Evolutionary conservation across 2,888 invertebrate species (phyloP).

Genomic region (Xestoiulus laeticollis): DNA sequence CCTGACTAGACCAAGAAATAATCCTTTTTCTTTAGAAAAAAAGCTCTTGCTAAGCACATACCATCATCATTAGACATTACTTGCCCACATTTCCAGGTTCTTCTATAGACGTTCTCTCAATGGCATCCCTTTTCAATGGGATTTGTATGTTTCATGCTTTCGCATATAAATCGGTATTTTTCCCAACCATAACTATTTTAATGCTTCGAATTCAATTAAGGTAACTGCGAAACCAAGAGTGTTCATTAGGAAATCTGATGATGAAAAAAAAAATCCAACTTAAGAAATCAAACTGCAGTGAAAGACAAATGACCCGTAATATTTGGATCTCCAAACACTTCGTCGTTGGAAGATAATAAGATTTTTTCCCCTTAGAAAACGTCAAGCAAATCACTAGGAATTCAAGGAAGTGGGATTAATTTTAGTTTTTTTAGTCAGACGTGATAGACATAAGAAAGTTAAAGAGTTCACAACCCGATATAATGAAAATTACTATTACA

Average conservation of each 20-base stretch:
- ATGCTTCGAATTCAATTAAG: constrained; percentile 43
- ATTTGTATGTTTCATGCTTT: constrained; percentile 32
- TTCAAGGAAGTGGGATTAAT: neutral
- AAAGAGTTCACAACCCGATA: neutral
- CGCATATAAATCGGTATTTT: constrained; percentile 40
- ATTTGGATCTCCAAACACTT: neutral
- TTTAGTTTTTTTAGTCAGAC: neutral
- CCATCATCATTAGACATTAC: constrained; percentile 29
- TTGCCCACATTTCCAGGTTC: constrained; percentile 30
- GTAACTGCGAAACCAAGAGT: constrained; percentile 38
- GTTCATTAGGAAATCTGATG: constrained; percentile 28
- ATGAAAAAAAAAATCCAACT: constrained; percentile 1
- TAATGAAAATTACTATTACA: neutral
- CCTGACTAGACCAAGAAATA: constrained; percentile 24
- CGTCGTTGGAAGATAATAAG: neutral
- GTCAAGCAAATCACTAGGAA: neutral
- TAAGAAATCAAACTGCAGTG: neutral
- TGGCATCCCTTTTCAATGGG: neutral
- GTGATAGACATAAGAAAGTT: neutral
- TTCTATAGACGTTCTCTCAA: neutral
- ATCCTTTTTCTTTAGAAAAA: constrained; percentile 35
- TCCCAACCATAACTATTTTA: constrained; percentile 29
- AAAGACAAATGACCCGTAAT: constrained; percentile 31
- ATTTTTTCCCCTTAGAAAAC: neutral
- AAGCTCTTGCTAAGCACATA: constrained; percentile 13